Evolutionary conservation across 1,140 invertebrate genomes (phyloP), one percentile per base, ranked within the genome.

Genomic region (Monochamus saltuarius): DNA sequence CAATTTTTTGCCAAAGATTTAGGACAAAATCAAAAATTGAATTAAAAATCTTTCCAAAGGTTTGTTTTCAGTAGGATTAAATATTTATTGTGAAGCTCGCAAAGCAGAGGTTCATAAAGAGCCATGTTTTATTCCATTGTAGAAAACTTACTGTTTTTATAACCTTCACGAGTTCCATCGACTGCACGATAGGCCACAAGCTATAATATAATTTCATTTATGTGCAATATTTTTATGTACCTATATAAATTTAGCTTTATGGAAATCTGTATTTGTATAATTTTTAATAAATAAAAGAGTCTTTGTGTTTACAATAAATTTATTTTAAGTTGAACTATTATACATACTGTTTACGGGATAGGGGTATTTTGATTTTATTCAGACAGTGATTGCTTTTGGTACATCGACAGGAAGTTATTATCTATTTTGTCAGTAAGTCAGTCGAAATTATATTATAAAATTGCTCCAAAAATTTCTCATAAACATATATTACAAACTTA

Each of bases 401-500:
- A 64, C 62, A 64, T 56, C 39, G 58, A 56, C 50, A 59, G 61
- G 54, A 55, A 56, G 54, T 47, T 53, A 50, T 45, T 39, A 61
- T 50, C 47, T 50, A 39, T 35, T 51, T 52, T 19, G 47, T 45
- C 22, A 53, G 34, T 54, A 43, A 62, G 36, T 45, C 38, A 51
- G 57, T 49, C 45, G 13, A 64, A 61, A 53, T 57, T 49, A 64
- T 54, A 47, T 61, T 64, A 60, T 61, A 65, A 62, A 62, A 62
- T 49, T 36, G 22, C 38, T 62, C 54, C 53, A 65, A 62, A 67
- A 67, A 38, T 47, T 49, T 58, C 49, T 56, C 52, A 57, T 65
- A 65, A 56, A 63, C 52, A 62, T 64, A 66, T 64, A 40, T 53
- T 53, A 60, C 56, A 65, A 65, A 65, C 63, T 61, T 56, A 65